Conservation (phyloP, 2,888 invertebrate genomes). For the Temnothorax ravouxi region DNA sequence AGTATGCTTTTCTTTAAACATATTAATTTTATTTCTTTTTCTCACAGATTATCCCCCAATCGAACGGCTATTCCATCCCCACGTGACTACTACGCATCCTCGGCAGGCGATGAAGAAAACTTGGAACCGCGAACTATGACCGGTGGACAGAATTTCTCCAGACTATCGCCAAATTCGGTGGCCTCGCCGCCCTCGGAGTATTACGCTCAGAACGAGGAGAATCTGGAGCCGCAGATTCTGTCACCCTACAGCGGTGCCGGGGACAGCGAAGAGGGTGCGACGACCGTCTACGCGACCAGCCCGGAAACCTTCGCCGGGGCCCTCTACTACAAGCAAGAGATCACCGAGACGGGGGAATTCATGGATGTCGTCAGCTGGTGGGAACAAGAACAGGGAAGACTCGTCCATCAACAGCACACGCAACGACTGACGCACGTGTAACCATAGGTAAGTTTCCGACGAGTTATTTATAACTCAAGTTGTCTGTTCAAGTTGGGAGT, state of each 20-base stretch:
- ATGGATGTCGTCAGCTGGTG: constrained; percentile 86
- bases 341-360: constrained; percentile 82
- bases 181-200: constrained; percentile 80
- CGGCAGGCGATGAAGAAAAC: constrained; percentile 84
- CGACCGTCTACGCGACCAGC: constrained; percentile 82
- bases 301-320: constrained; percentile 83
- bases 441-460: constrained; percentile 71
- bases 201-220: constrained; percentile 81
- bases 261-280: constrained; percentile 82
- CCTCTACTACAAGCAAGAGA: constrained; percentile 84
- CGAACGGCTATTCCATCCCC: constrained; percentile 75
- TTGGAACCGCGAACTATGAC: constrained; percentile 79
- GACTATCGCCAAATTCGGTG: constrained; percentile 80
- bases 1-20: not conserved
- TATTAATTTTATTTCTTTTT: not conserved
- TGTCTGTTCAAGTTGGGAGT: not conserved
- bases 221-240: constrained; percentile 78
- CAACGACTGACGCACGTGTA: constrained; percentile 85
- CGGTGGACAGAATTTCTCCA: constrained; percentile 69
- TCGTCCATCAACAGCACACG: constrained; percentile 82
- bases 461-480: constrained; percentile 22
- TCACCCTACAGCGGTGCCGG: constrained; percentile 83
- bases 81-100: constrained; percentile 79
- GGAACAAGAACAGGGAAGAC: constrained; percentile 85
- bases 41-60: constrained; percentile 82